Evolutionary conservation across 2,888 invertebrate species (phyloP), one percentile per base, ranked within the genome.

Genomic region (Neoaliturus tenellus): DNA sequence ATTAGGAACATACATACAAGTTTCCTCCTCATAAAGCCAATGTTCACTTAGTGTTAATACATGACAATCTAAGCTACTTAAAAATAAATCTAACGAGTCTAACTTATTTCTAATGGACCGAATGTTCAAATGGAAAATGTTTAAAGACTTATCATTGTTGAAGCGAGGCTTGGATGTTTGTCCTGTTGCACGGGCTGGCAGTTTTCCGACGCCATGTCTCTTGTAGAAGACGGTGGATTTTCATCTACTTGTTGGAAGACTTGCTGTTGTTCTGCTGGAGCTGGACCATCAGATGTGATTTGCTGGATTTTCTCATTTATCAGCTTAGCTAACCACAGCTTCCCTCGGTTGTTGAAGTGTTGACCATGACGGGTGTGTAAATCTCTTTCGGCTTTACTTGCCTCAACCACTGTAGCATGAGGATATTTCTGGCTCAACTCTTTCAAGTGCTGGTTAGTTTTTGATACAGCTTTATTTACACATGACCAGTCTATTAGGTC

Each of bases 321-420:
- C 14, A 28, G 23, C 58, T 58, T 28, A 3, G 58, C 58, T 58
- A 58, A 58, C 58, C 58, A 58, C 67, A 14, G 31, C 33, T 67
- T 67, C 67, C 67, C 67, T 31, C 33, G 31, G 67, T 31, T 6
- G 31, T 28, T 67, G 33, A 67, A 31, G 17, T 67, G 67, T 23
- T 33, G 67, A n/a, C 67, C 67, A n/a, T 67, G 67, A n/a, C 67
- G 31, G 17, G 67, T 67, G n/a, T 67, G 67, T 31, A 67, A 33
- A 33, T 67, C 31, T 67, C 67, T 67, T 58, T 33, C 67, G 6
- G 28, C 67, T 33, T 67, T 67, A 67, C 67, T 67, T 1, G 31
- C 67, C 5, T 67, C 33, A 33, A 67, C 33, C 17, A 67, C 31
- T 31, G 67, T 67, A 33, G 33, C 28, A 3, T 67, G 31, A 20